phyloP scores from a whole-genome alignment of 1,140 invertebrate species.

The Triops longicaudatus region DNA sequence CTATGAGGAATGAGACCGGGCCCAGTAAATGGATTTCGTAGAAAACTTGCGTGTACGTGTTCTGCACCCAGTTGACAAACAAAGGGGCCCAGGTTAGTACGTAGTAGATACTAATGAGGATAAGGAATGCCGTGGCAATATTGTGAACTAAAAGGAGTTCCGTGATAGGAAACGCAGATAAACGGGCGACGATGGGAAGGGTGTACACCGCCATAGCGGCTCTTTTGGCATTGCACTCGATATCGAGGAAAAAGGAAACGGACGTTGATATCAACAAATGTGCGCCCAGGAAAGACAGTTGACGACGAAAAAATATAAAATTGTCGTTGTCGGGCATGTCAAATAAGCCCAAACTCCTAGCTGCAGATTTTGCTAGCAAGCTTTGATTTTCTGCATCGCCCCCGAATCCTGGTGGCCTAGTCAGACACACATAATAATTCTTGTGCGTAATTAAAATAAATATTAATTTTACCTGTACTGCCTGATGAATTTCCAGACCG shows the following conservation, averaged over 20 bases:
- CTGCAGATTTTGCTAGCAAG: background rate
- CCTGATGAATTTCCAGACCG: slow-evolving; percentile 25
- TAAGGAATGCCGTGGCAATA: slow-evolving; percentile 41
- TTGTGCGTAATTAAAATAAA: background rate
- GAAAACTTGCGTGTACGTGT: slow-evolving; percentile 34
- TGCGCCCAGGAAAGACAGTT: slow-evolving; percentile 39
- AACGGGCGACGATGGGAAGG: slow-evolving; percentile 43
- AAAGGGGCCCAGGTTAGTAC: slow-evolving; percentile 38
- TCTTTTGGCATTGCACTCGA: slow-evolving; percentile 39
- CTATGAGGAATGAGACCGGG: slow-evolving; percentile 37
- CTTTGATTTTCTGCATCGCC: slow-evolving; percentile 30
- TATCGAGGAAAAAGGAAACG: slow-evolving; percentile 43
- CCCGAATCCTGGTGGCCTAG: slow-evolving; percentile 33
- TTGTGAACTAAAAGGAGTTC: slow-evolving; percentile 44
- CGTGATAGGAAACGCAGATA: slow-evolving; percentile 41
- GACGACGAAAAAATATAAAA: slow-evolving; percentile 35
- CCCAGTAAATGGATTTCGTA: slow-evolving; percentile 38
- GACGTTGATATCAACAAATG: slow-evolving; percentile 42
- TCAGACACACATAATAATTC: slow-evolving; percentile 29
- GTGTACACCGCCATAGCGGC: slow-evolving; percentile 42
- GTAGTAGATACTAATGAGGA: slow-evolving; percentile 44
- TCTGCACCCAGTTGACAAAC: slow-evolving; percentile 41
- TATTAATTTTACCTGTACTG: slow-evolving; percentile 25
- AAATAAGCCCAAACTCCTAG: background rate
- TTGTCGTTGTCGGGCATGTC: slow-evolving; percentile 31